Conservation (phyloP, 2,888 invertebrate species). For the Metopia argyrocephala region DNA sequence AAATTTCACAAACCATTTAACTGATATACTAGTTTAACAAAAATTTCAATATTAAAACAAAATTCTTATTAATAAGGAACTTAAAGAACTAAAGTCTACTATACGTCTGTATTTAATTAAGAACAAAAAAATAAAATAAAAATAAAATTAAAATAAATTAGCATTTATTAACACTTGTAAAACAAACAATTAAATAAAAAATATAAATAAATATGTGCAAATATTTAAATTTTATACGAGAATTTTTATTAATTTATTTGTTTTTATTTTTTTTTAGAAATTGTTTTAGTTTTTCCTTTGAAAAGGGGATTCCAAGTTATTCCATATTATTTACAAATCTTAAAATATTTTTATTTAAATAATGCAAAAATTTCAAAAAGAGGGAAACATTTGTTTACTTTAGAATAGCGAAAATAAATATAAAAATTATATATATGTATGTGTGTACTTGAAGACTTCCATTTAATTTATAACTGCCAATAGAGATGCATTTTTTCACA, state of each 20-base stretch:
- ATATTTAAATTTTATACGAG: slow-evolving; percentile 25
- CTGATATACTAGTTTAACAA: slow-evolving; percentile 1
- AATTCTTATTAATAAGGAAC: slow-evolving; percentile 38
- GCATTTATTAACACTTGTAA: slow-evolving; percentile 32
- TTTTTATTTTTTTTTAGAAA: not conserved
- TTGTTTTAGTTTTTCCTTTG: not conserved
- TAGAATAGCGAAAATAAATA: not conserved
- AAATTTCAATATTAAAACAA: not conserved
- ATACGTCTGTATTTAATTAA: too few species aligned
- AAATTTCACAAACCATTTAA: not conserved
- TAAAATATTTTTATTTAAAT: too few species aligned
- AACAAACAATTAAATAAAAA: not conserved
- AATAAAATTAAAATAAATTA: slow-evolving; percentile 28
- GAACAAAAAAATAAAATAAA: not conserved
- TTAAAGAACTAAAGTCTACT: too few species aligned
- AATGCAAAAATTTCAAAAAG: too few species aligned
- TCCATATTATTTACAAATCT: not conserved
- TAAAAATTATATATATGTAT: not conserved
- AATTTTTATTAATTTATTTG: too few species aligned
- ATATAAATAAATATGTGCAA: slow-evolving; percentile 8
- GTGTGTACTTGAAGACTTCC: not conserved
- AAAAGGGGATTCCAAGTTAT: slow-evolving; percentile 32
- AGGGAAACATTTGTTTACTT: too few species aligned
- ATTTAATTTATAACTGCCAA: not conserved
- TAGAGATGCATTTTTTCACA: not conserved